A percentile compares a stretch with the other conserved stretches of the same genome.
Conservation (phyloP, 92 coral and sea anemone species). For the Epizoanthus ramosus region DNA sequence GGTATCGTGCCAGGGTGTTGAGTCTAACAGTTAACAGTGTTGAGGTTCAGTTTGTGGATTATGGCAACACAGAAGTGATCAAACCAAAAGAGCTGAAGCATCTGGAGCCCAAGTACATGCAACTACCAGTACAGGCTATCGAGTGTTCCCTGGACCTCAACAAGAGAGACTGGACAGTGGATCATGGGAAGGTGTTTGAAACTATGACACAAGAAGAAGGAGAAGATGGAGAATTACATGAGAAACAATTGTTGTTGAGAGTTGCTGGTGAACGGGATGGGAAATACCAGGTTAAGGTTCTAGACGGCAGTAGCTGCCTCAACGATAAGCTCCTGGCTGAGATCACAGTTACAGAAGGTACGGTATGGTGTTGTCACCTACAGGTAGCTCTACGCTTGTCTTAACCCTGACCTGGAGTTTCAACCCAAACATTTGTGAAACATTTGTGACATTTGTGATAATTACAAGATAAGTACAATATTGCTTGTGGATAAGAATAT, state of each 20-base stretch:
- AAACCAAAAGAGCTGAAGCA: constrained; percentile 66
- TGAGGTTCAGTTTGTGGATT: constrained; percentile 79
- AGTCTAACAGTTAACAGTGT: constrained; percentile 57
- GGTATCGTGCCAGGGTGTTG: constrained; percentile 87
- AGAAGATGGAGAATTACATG: constrained; percentile 23
- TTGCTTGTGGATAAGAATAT: too few relatives aligned
- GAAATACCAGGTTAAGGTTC: constrained; percentile 67
- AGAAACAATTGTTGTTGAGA: constrained; percentile 49
- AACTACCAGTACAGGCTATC: constrained; percentile 72
- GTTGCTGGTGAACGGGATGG: constrained; percentile 43
- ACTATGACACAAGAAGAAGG: constrained; percentile 42
- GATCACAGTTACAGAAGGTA: constrained; percentile 5
- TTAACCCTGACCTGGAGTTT: too few relatives aligned
- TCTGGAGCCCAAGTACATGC: constrained; percentile 69
- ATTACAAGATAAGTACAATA: too few relatives aligned
- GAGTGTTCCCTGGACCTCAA: constrained; percentile 67
- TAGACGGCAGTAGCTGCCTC: constrained; percentile 50
- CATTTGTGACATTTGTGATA: too few relatives aligned
- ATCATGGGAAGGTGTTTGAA: constrained; percentile 57
- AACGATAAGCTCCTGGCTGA: constrained; percentile 57
- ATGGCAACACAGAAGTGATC: constrained; percentile 82
- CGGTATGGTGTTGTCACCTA: not conserved
- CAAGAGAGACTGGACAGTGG: constrained; percentile 71
- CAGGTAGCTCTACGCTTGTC: not conserved
- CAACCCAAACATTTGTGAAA: too few relatives aligned